A percentile compares a stretch with the other conserved stretches of the same genome.
Conservation (phyloP, 2,888 invertebrate genomes). For the Ametastegia equiseti region DNA sequence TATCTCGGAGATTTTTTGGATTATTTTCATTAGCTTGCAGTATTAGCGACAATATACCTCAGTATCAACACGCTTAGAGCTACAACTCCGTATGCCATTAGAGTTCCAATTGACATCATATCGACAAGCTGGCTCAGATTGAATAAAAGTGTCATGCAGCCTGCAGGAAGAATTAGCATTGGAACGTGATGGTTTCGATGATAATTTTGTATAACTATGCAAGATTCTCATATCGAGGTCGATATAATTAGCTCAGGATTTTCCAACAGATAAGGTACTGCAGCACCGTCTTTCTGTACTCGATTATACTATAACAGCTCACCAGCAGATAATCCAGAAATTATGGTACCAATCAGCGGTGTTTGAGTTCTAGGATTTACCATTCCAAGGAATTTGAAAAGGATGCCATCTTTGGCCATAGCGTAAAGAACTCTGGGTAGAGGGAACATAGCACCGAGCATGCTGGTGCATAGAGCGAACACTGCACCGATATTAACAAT, state of each 20-base stretch:
- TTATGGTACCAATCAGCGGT: slow-evolving; percentile 86
- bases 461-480: slow-evolving; percentile 92
- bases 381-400: slow-evolving; percentile 85
- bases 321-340: slow-evolving; percentile 88
- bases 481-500: slow-evolving; percentile 95
- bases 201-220: too few species aligned
- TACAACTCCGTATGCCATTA: slow-evolving; percentile 94
- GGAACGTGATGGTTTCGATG: too few species aligned
- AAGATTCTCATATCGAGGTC: background rate
- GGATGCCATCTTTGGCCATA: slow-evolving; percentile 92
- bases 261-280: too few species aligned
- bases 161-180: slow-evolving; percentile 75
- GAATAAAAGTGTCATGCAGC: slow-evolving; percentile 91
- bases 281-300: background rate
- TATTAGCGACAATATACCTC: slow-evolving; percentile 79
- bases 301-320: slow-evolving; percentile 60
- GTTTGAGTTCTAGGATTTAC: slow-evolving; percentile 88
- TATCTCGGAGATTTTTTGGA: too few species aligned
- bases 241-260: background rate
- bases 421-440: slow-evolving; percentile 92
- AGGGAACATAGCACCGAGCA: slow-evolving; percentile 93
- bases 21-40: too few species aligned
- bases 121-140: slow-evolving; percentile 94
- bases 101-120: slow-evolving; percentile 97
- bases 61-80: slow-evolving; percentile 93